Percentiles rank a stretch among this genome's conserved stretches.
These are phyloP conservation scores for Pomacea maculata DNA, from an alignment of 1,140 invertebrate species.

Conservation along the genomic window DNA sequence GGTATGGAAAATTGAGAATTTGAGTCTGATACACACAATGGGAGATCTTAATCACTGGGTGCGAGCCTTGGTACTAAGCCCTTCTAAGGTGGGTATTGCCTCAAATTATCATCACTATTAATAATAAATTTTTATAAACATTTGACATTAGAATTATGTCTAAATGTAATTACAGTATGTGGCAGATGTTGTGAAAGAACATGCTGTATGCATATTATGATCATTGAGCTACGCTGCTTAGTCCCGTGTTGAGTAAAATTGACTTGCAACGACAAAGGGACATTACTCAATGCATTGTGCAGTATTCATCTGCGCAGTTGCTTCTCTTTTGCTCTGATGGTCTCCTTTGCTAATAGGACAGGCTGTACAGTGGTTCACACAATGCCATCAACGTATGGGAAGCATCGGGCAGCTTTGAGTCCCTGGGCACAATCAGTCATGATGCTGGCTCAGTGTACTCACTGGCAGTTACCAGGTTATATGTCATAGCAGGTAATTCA, in stretches of 20 bases:
- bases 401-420: conserved; percentile 46
- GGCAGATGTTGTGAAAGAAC: neutral
- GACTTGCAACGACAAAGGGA: too few relatives aligned
- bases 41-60: conserved; percentile 59
- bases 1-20: conserved; percentile 53
- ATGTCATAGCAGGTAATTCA: conserved; percentile 56
- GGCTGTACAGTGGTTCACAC: conserved; percentile 60
- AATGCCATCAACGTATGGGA: conserved; percentile 60
- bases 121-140: too few relatives aligned
- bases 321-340: neutral
- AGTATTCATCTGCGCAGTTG: too few relatives aligned
- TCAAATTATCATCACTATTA: too few relatives aligned
- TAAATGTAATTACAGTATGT: neutral
- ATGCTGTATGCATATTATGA: too few relatives aligned
- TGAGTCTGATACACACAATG: conserved; percentile 47
- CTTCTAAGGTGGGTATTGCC: conserved; percentile 39
- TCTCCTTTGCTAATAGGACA: conserved; percentile 43
- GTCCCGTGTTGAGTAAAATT: too few relatives aligned
- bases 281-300: too few relatives aligned
- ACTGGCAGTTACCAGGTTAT: conserved; percentile 48
- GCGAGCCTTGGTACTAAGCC: conserved; percentile 47
- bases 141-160: too few relatives aligned
- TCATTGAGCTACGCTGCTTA: too few relatives aligned
- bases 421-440: conserved; percentile 53
- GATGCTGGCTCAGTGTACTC: conserved; percentile 58